These are phyloP conservation scores for Mus spicilegus DNA, from an alignment of 2,113 vertebrate genomes.

Conservation along the genomic window DNA sequence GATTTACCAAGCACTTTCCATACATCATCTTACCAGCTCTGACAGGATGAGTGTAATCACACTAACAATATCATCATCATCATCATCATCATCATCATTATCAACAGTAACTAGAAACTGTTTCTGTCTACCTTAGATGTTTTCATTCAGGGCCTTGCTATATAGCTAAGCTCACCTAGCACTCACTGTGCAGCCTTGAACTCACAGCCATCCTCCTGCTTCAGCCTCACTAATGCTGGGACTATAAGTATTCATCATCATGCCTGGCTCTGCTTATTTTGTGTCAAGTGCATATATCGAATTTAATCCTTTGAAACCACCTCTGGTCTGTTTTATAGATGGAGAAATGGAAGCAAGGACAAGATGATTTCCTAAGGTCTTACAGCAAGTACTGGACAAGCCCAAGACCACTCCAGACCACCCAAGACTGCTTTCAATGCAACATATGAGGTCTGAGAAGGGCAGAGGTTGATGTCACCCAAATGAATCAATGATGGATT, in stretches of 20 bases:
- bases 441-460: neutral
- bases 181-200: neutral
- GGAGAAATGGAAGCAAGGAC: slow-evolving; percentile 36
- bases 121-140: neutral
- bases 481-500: neutral
- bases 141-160: neutral
- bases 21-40: neutral
- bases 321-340: neutral
- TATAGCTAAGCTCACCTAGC: neutral
- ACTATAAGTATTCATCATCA: neutral
- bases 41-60: neutral
- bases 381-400: neutral
- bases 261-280: neutral
- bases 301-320: slow-evolving; percentile 2
- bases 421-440: neutral
- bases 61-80: neutral
- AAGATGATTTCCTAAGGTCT: neutral
- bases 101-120: neutral
- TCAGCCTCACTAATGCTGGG: neutral
- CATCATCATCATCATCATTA: neutral
- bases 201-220: neutral
- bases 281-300: neutral
- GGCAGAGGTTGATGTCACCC: neutral
- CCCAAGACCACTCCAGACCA: neutral
- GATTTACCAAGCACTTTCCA: neutral